Conservation (phyloP, 2,797 vertebrate genomes). For the Eulemur rubriventer region DNA sequence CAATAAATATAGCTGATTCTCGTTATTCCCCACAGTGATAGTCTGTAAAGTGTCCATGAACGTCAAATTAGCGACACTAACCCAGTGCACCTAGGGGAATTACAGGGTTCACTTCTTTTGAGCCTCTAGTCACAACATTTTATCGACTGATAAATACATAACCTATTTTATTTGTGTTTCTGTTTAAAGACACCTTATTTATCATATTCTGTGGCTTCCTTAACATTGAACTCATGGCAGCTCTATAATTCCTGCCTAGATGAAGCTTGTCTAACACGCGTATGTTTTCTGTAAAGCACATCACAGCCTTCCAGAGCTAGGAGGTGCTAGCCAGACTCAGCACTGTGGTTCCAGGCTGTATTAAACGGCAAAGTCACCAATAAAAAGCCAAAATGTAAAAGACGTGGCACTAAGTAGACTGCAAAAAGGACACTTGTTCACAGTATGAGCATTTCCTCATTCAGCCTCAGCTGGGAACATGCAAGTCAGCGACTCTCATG, state of each 20-base stretch:
- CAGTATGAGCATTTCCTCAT: rapidly evolving
- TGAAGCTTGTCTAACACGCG: rapidly evolving
- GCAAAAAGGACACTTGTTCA: neutral
- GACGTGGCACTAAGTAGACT: neutral
- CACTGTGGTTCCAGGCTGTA: rapidly evolving
- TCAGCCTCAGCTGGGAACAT: neutral
- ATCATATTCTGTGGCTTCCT: neutral
- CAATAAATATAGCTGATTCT: too few species aligned
- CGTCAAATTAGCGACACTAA: neutral
- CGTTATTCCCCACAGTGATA: rapidly evolving
- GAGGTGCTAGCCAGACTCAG: neutral
- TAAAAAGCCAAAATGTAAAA: neutral
- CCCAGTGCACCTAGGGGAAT: neutral
- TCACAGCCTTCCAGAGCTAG: neutral
- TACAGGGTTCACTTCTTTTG: neutral
- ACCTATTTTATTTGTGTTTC: neutral
- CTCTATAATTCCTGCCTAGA: too few species aligned
- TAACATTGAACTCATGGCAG: rapidly evolving
- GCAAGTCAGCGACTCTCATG: rapidly evolving
- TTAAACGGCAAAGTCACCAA: neutral
- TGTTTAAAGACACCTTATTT: neutral
- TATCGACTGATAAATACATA: rapidly evolving
- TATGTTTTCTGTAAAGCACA: neutral
- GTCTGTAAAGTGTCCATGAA: rapidly evolving
- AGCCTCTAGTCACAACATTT: neutral